Evolutionary conservation across 1,140 invertebrate species (phyloP), one percentile per base, ranked within the genome.

Genomic region (Aphis gossypii): DNA sequence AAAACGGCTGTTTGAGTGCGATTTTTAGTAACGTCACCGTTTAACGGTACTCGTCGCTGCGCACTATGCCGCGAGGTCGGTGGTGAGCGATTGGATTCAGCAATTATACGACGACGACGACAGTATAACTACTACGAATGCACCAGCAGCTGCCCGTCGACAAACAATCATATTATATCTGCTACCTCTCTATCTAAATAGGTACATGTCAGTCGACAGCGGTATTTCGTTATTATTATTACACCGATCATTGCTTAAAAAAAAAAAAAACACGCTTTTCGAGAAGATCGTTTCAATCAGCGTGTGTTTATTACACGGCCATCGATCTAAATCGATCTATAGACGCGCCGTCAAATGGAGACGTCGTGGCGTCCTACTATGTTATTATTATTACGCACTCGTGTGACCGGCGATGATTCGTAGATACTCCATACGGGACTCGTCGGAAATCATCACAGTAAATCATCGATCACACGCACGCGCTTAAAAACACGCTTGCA

Each of bases 21-120:
- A 46, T 87, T 87, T 87, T 87, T 46, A 38, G 84, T 46, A 87
- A 87, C 84, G 84, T 87, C 84, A 87, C 84, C n/a, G 60, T 87
- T 87, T 87, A 87, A 87, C 84, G 84, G 84, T 44, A 87, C 44
- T 46, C 84, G 6, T 76, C 60, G 18, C 30, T 76, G 60, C 60
- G n/a, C 41, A 44, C 84, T 84, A 84, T 83, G 41, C 38, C 83
- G 83, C 1, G 7, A 44, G 82, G 9, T 41, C 41, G 83, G 23
- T 30, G 38, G 38, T n/a, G 84, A 18, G 84, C 83, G 84, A 87
- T 87, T 87, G 25, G 84, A 87, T 46, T 46, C 84, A 87, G 38
- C 83, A 44, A 84, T 84, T 84, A 84, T 23, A 20, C 21, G 38
- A 83, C 35, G 23, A 18, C 83, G 38, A 86, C 38, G 0, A 46